phyloP scores from a whole-genome alignment of 2,113 vertebrate species.

The Scomber scombrus region DNA sequence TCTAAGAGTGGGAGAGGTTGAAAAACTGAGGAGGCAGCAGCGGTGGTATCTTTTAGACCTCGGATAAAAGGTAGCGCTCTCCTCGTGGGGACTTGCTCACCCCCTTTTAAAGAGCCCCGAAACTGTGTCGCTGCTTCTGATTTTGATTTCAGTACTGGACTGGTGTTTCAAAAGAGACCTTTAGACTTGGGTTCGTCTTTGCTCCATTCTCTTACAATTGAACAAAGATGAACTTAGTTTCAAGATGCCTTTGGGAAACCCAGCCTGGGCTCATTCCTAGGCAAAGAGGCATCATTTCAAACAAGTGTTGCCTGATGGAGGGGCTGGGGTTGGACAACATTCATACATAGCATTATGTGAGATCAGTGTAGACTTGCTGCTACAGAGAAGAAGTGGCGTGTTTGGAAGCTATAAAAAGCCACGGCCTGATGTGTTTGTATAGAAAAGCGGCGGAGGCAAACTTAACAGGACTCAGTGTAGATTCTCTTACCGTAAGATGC shows the following conservation, averaged over 20 bases:
- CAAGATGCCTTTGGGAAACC: constrained; percentile 13
- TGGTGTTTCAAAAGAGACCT: constrained; percentile 21
- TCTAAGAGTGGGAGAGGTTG: constrained; percentile 76
- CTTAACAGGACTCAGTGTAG: neutral
- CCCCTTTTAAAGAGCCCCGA: neutral
- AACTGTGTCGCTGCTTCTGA: constrained; percentile 9
- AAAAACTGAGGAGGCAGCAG: constrained; percentile 47
- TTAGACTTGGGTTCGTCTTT: constrained; percentile 3
- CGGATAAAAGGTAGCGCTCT: constrained; percentile 53
- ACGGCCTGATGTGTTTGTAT: neutral
- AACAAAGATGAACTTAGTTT: constrained; percentile 28
- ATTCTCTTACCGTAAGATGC: constrained; percentile 93
- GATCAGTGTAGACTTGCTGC: neutral
- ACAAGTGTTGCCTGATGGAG: constrained; percentile 23
- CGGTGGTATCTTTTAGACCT: constrained; percentile 47
- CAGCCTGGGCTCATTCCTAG: constrained; percentile 11
- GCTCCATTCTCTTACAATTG: neutral
- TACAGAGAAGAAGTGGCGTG: neutral
- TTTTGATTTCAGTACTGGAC: constrained; percentile 31
- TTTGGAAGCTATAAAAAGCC: constrained; percentile 18
- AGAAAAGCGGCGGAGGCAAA: neutral
- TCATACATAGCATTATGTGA: constrained; percentile 1
- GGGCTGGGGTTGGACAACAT: neutral
- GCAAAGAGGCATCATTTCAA: constrained; percentile 24
- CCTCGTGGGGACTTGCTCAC: constrained; percentile 10